phyloP scores from a whole-genome alignment of 2,113 vertebrate species.

The Accipiter virgatus region DNA sequence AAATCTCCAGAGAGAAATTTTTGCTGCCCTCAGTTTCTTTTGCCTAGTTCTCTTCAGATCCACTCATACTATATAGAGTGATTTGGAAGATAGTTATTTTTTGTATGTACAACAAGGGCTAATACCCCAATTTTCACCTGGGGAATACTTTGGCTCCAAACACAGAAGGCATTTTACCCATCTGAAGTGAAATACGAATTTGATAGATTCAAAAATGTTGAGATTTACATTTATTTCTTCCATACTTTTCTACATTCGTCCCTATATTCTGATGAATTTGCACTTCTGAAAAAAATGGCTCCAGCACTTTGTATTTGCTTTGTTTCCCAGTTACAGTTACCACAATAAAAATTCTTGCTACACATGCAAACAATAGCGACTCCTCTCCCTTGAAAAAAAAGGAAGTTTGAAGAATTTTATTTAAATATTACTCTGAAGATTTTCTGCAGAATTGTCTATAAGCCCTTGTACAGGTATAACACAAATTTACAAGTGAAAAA shows the following conservation, averaged over 20 bases:
- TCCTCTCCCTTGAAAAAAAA: not conserved
- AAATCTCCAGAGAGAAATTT: not conserved
- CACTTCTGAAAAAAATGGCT: not conserved
- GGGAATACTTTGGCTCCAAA: not conserved
- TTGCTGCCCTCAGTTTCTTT: not conserved
- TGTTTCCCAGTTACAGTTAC: not conserved
- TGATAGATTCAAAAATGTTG: not conserved
- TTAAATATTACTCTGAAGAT: not conserved
- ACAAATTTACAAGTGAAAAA: not conserved
- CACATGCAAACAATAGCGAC: not conserved
- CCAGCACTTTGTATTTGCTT: not conserved
- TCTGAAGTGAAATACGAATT: not conserved
- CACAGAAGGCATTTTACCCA: not conserved
- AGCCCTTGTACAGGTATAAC: not conserved
- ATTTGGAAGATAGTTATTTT: not conserved
- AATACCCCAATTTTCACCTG: not conserved
- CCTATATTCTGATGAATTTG: not conserved
- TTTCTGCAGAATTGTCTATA: not conserved
- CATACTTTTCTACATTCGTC: not conserved
- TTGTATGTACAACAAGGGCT: not conserved
- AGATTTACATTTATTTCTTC: not conserved
- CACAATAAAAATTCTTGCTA: not conserved
- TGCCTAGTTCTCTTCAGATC: not conserved
- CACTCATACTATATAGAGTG: not conserved
- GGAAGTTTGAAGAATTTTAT: not conserved